Evolutionary conservation across 2,888 invertebrate species (phyloP), one percentile per base, ranked within the genome.

Genomic region (Brachypalpus laphriformis): DNA sequence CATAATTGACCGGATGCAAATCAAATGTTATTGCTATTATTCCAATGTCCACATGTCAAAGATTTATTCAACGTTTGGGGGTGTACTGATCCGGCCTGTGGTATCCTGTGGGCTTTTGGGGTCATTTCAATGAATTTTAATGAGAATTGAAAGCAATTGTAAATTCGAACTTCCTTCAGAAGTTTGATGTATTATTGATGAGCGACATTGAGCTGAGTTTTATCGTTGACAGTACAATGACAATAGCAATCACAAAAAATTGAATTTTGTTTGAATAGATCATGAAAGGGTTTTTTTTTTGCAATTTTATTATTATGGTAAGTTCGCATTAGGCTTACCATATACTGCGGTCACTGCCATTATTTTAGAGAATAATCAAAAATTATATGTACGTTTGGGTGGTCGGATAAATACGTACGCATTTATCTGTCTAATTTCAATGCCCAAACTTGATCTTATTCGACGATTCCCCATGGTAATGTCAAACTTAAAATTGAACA

Each of bases 1-100:
- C 49, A 54, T 70, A 45, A 56, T 70, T 70, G 70, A 56, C 45
- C 45, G 68, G 56, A 57, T 57, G 56, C 45, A 56, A 54, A 56
- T 68, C 25, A 68, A 68, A 56, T 28, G 25, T 56, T 45, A 56
- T 68, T 51, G 18, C 8, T 31, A 28, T 68, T 31, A 37, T 31
- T 37, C 25, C 16, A 11, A 11, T 57, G 20, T 22, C 54, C 20
- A 31, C 49, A 34, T 65, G 20, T n/a, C 54, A 54, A 6, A 11
- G 49, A 66, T 31, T 49, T 66, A 18, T 54, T 28, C n/a, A 5
- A 28, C 31, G 31, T 6, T 47, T 18, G n/a, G 11, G 6, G 31
- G 5, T 20, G 5, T 22, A 7, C 3, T 6, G 8, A 40, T 1
- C 14, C 9, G 16, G 8, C 16, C 25, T 45, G 8, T 28, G n/a